Percentiles rank a stretch among this genome's conserved stretches.
Conservation (phyloP, 2,797 vertebrate genomes). For the Anguilla marmorata region DNA sequence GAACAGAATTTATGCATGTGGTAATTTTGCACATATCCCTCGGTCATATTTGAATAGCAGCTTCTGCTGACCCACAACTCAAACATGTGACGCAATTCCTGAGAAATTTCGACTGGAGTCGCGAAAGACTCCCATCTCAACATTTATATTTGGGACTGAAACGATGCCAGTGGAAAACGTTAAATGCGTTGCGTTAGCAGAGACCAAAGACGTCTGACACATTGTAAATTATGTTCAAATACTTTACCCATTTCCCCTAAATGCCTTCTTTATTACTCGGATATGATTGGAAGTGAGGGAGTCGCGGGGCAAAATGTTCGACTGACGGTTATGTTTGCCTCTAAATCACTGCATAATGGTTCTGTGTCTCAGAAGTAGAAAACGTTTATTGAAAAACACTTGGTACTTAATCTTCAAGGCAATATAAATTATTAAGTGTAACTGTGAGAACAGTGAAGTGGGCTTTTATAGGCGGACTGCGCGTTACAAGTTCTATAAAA, state of each 20-base stretch:
- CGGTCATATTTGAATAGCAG: slow-evolving; percentile 23
- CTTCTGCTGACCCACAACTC: slow-evolving; percentile 14
- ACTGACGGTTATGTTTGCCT: not conserved
- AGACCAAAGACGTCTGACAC: not conserved
- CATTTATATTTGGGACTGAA: slow-evolving; percentile 15
- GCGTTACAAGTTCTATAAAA: slow-evolving; percentile 26
- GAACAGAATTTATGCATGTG: slow-evolving; percentile 1
- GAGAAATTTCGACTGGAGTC: slow-evolving; percentile 23
- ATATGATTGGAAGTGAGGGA: not conserved
- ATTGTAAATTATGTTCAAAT: not conserved
- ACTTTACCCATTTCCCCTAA: not conserved
- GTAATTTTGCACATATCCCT: not conserved
- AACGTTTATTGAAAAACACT: slow-evolving; percentile 7
- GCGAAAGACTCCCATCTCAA: slow-evolving; percentile 23
- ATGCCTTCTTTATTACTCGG: not conserved
- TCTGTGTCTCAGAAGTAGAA: slow-evolving; percentile 9
- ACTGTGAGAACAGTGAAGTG: slow-evolving; percentile 29
- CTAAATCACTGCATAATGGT: slow-evolving; percentile 9
- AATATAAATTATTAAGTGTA: slow-evolving; percentile 11
- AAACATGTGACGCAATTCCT: slow-evolving; percentile 19
- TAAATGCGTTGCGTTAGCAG: not conserved
- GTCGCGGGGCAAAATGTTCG: not conserved
- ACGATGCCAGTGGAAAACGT: slow-evolving; percentile 1
- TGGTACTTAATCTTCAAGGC: slow-evolving; percentile 12
- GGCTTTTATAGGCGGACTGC: slow-evolving; percentile 17